Evolutionary conservation across 2,797 vertebrate genomes (phyloP).

Genomic region (Pipistrellus kuhlii): DNA sequence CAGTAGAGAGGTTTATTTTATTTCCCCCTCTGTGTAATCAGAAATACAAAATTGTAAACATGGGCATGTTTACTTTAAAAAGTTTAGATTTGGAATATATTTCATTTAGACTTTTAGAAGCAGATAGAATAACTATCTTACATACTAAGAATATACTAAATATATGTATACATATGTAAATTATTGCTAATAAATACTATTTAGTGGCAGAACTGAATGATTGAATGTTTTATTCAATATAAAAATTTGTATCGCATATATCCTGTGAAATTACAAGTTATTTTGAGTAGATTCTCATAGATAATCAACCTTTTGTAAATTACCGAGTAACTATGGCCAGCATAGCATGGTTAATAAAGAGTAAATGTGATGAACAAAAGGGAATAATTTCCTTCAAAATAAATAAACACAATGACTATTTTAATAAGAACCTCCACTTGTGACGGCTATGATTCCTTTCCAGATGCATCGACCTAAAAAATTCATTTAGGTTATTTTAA

Average conservation of each 20-base stretch:
- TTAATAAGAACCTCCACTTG: not conserved
- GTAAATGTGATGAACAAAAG: conserved; percentile 10
- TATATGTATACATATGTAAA: conserved; percentile 46
- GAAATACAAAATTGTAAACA: conserved; percentile 61
- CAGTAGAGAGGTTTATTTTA: not conserved
- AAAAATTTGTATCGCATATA: conserved; percentile 24
- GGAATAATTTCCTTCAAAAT: conserved; percentile 18
- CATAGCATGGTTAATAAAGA: not conserved
- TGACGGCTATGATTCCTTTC: not conserved
- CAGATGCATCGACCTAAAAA: not conserved
- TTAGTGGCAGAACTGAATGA: conserved; percentile 59
- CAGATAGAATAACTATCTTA: conserved; percentile 1
- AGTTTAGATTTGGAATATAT: conserved; percentile 18
- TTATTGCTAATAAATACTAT: conserved; percentile 45
- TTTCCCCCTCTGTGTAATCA: not conserved
- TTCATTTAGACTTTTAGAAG: conserved; percentile 62
- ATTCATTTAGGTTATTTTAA: conserved; percentile 28
- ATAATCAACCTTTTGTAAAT: conserved; percentile 47
- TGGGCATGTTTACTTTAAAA: conserved; percentile 28
- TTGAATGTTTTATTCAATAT: conserved; percentile 71
- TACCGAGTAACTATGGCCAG: conserved; percentile 28
- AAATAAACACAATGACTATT: not conserved
- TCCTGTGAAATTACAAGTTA: conserved; percentile 39
- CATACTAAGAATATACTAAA: conserved; percentile 46
- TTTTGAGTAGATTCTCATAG: conserved; percentile 55